Evolutionary conservation across 2,888 invertebrate species (phyloP).

Genomic region (Carpatolechia fugitivella): DNA sequence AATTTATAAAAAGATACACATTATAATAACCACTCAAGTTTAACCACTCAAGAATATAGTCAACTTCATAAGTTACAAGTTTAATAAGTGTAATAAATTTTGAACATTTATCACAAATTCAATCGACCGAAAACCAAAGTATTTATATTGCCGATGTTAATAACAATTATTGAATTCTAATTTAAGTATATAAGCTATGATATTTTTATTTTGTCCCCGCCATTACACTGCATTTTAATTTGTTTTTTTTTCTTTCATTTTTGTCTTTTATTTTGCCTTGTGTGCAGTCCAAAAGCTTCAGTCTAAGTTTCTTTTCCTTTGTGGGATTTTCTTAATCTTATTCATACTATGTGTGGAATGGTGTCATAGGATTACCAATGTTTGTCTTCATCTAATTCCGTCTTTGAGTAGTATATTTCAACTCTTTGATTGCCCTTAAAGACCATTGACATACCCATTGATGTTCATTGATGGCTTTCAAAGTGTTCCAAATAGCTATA

Average conservation of each 20-base stretch:
- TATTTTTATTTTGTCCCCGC: too few relatives aligned
- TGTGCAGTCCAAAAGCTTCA: neutral
- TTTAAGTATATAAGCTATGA: too few relatives aligned
- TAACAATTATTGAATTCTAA: too few relatives aligned
- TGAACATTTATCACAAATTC: too few relatives aligned
- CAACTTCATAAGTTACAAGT: neutral
- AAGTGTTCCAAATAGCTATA: slow-evolving; percentile 33
- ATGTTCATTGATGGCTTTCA: slow-evolving; percentile 46
- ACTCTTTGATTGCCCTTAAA: neutral
- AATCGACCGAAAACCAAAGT: too few relatives aligned
- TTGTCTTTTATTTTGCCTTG: too few relatives aligned
- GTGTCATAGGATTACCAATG: slow-evolving; percentile 43
- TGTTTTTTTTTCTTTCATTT: too few relatives aligned
- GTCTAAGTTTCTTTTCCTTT: neutral
- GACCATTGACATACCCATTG: slow-evolving; percentile 26
- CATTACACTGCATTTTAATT: too few relatives aligned
- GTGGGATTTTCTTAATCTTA: neutral
- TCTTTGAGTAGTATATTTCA: slow-evolving; percentile 12
- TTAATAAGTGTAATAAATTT: too few relatives aligned
- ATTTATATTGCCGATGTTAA: too few relatives aligned
- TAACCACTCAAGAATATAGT: neutral
- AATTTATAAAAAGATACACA: neutral
- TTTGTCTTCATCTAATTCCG: slow-evolving; percentile 44
- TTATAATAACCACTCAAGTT: slow-evolving; percentile 3
- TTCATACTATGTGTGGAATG: slow-evolving; percentile 31